Evolutionary conservation across 2,113 vertebrate species (phyloP), one percentile per base, ranked within the genome.

Genomic region (Sapayoa aenigma): DNA sequence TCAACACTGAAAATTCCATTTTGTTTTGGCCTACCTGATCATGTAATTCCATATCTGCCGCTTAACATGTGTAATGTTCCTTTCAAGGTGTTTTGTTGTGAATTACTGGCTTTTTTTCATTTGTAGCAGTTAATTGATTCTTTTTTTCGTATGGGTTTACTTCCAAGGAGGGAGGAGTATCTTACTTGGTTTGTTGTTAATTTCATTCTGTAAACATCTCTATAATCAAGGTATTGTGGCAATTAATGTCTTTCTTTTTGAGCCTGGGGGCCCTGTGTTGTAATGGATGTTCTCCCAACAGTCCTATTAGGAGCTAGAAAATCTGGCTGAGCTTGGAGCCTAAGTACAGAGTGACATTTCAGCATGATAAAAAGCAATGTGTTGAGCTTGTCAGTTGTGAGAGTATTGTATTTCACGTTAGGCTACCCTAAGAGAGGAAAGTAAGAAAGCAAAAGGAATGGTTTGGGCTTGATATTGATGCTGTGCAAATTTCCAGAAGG

Each of bases 141-240:
- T 22, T 86, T 35, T 86, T 74, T 27, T 16, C 16, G 9, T 49
- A 83, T 46, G 67, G 47, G 83, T 94, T 93, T 94, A 37, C 66
- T 95, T 90, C 33, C 35, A 94, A 74, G 91, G 58, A 85, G 84
- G 91, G 58, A 85, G 84, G 31, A 91, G 33, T 14, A 60, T 35
- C 28, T 72, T 35, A 52, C 41, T 66, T 84, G 46, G 89, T 93
- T 89, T 81, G 71, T 72, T 90, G 42, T 87, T 93, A 53, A 93
- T 96, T 94, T 88, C 17, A 75, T 91, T 96, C 92, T 95, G 75
- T 94, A 94, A 93, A 85, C 75, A 46, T 75, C 18, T 94, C 81
- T 91, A 31, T 93, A 76, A 84, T 93, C 87, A 72, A 74, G 87
- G 31, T 71, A 25, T 15, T 60, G 27, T 86, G 74, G 77, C 46